Conservation (phyloP, 1,140 invertebrate species). For the Pantala flavescens region DNA sequence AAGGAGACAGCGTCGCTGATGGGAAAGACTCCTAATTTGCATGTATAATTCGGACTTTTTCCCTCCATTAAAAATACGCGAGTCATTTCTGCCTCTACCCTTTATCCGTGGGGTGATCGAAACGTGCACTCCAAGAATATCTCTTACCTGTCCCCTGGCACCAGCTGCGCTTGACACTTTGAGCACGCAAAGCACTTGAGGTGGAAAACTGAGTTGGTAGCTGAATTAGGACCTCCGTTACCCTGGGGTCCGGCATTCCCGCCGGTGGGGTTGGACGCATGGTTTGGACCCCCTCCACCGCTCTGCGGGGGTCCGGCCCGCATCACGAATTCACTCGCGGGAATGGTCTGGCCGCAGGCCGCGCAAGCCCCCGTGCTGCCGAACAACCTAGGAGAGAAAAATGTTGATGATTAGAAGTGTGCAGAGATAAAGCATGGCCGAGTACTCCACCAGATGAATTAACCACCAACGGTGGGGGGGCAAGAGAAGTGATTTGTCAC, state of each 20-base stretch:
- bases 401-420: not conserved
- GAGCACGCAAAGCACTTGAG: conserved; percentile 89
- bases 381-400: conserved; percentile 61
- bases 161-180: conserved; percentile 75
- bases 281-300: conserved; percentile 25
- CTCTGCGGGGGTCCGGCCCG: conserved; percentile 44
- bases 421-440: too few relatives aligned
- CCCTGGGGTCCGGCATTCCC: conserved; percentile 34
- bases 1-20: too few relatives aligned
- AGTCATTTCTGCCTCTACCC: too few relatives aligned
- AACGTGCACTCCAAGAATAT: not conserved
- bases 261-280: conserved; percentile 19
- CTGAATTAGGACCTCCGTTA: conserved; percentile 29
- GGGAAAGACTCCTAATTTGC: too few relatives aligned
- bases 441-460: too few relatives aligned
- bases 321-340: conserved; percentile 84
- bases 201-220: conserved; percentile 63
- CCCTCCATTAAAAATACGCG: too few relatives aligned
- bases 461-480: too few relatives aligned
- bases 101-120: too few relatives aligned
- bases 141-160: conserved; percentile 71
- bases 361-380: conserved; percentile 74
- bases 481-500: too few relatives aligned
- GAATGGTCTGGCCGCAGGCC: conserved; percentile 80
- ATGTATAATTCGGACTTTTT: too few relatives aligned